These are phyloP conservation scores for Drosophila demipolita DNA, from an alignment of 2,888 invertebrate genomes.

Conservation along the genomic window DNA sequence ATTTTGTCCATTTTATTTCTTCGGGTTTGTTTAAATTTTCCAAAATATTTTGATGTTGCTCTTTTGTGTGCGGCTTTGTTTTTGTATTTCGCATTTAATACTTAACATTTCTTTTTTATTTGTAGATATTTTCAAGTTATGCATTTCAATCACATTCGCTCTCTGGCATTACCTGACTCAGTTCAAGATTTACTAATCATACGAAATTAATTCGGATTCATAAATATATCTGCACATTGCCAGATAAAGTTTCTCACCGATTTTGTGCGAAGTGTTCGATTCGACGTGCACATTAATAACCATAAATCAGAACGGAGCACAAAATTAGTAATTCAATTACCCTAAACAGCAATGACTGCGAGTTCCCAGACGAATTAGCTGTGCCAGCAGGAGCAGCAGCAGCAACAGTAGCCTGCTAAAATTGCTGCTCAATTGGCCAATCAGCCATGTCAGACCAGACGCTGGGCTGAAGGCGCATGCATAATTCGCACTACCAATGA, in stretches of 20 bases:
- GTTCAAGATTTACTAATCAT: not conserved
- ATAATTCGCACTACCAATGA: conserved; percentile 68
- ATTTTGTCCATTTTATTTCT: conserved; percentile 55
- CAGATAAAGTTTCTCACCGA: conserved; percentile 35
- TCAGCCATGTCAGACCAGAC: conserved; percentile 48
- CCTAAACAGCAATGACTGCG: conserved; percentile 57
- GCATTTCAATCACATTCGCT: conserved; percentile 54
- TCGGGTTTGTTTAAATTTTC: conserved; percentile 57
- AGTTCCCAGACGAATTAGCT: conserved; percentile 8
- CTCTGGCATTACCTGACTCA: conserved; percentile 6
- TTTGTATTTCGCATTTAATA: conserved; percentile 31
- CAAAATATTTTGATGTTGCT: conserved; percentile 69
- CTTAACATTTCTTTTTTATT: not conserved
- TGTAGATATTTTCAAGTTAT: conserved; percentile 36
- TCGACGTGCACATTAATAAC: conserved; percentile 58
- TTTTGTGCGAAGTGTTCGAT: conserved; percentile 9
- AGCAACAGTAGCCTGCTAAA: conserved; percentile 36
- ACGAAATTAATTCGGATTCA: not conserved
- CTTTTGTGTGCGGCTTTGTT: conserved; percentile 8
- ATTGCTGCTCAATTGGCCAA: conserved; percentile 64
- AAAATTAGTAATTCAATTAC: conserved; percentile 76
- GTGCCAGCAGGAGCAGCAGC: conserved; percentile 7
- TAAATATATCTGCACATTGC: not conserved
- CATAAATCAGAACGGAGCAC: conserved; percentile 58
- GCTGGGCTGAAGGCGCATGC: conserved; percentile 66